These are phyloP conservation scores for Hippasteria phrygiana DNA, from an alignment of 53 echinoderm and acorn worm species.

Conservation along the genomic window DNA sequence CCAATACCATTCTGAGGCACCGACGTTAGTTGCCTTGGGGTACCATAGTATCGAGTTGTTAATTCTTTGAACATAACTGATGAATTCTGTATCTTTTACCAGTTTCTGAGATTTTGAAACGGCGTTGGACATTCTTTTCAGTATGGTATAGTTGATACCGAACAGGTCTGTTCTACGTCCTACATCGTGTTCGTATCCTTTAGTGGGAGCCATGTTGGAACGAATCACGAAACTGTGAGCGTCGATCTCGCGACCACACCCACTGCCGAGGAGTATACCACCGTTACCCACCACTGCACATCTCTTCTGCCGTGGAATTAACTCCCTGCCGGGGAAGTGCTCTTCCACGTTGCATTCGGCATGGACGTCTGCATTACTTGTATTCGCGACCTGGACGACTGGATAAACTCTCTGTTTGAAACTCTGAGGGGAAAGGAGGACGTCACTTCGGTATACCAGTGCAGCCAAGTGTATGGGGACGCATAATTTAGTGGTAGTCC, in stretches of 20 bases:
- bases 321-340: conserved; percentile 62
- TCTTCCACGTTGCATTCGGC: conserved; percentile 57
- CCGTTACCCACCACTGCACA: conserved; percentile 78
- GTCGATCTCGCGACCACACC: conserved; percentile 70
- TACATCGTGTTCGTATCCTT: conserved; percentile 68
- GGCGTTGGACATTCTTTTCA: conserved; percentile 47
- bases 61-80: conserved; percentile 56
- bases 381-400: no score
- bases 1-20: not conserved
- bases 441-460: no score
- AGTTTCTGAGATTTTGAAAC: conserved; percentile 37
- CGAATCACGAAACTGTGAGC: conserved; percentile 74
- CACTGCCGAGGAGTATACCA: conserved; percentile 65
- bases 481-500: no score
- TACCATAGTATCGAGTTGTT: conserved; percentile 87
- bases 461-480: no score
- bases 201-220: conserved; percentile 70
- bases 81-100: not conserved
- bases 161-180: conserved; percentile 69
- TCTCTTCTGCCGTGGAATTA: conserved; percentile 52
- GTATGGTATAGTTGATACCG: conserved; percentile 72
- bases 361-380: no score
- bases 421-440: no score
- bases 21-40: conserved; percentile 29
- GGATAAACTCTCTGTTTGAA: no score